Conservation (phyloP, 2,888 invertebrate genomes). For the Sphaerophoria rueppellii region DNA sequence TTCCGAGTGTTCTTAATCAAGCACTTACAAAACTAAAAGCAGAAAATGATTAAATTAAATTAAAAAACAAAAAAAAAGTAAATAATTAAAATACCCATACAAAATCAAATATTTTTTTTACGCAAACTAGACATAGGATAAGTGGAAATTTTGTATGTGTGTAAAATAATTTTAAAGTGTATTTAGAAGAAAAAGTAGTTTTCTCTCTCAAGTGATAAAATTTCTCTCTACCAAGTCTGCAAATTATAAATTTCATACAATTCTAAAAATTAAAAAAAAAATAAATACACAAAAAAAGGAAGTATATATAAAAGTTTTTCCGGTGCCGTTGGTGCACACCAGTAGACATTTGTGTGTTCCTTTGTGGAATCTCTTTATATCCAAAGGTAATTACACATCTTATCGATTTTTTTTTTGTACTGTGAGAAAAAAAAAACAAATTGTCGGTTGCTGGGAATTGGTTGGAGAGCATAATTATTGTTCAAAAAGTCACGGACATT, state of each 20-base stretch:
- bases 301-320: too few relatives aligned
- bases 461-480: background rate
- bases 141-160: constrained; percentile 25
- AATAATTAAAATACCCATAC: constrained; percentile 22
- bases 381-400: constrained; percentile 51
- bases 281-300: background rate
- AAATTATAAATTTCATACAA: background rate
- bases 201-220: constrained; percentile 13
- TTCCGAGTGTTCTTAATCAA: constrained; percentile 75
- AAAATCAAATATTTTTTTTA: constrained; percentile 45
- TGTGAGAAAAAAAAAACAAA: background rate
- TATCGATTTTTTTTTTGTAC: constrained; percentile 52
- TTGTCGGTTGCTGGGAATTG: background rate
- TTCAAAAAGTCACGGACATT: background rate
- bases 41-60: constrained; percentile 70
- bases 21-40: constrained; percentile 68
- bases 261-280: background rate
- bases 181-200: background rate
- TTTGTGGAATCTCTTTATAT: constrained; percentile 23
- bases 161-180: constrained; percentile 15
- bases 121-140: constrained; percentile 32
- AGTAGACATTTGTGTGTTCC: constrained; percentile 47
- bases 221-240: background rate
- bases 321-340: constrained; percentile 43
- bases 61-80: constrained; percentile 23